These are phyloP conservation scores for Eucidaris tribuloides DNA, from an alignment of 35 echinoderm and acorn worm genomes.

Conservation along the genomic window DNA sequence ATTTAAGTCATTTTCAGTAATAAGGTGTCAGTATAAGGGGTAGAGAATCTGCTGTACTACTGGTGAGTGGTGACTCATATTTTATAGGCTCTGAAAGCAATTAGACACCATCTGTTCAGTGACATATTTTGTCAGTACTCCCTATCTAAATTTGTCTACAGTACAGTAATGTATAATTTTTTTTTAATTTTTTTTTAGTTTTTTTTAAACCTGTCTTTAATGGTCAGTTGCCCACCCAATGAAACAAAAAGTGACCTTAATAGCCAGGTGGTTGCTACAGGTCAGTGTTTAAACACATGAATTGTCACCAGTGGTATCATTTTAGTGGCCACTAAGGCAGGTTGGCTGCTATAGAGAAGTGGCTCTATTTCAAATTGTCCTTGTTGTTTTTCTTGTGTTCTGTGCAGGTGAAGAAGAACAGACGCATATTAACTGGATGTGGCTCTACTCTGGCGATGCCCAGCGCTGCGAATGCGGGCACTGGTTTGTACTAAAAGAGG, in stretches of 20 bases:
- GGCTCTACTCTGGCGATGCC: conserved; percentile 78
- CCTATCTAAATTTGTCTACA: not conserved
- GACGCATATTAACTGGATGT: conserved; percentile 96
- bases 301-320: too few relatives aligned
- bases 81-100: too few relatives aligned
- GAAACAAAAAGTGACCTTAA: not conserved
- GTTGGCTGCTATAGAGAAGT: too few relatives aligned
- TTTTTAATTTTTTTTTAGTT: not conserved
- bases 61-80: too few relatives aligned
- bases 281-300: not conserved
- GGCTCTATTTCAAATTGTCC: not conserved
- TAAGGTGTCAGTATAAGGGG: too few relatives aligned
- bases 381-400: not conserved
- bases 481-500: conserved; percentile 45
- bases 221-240: not conserved
- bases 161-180: not conserved
- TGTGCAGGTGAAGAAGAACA: conserved; percentile 94
- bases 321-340: too few relatives aligned
- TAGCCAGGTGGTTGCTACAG: too few relatives aligned
- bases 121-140: too few relatives aligned
- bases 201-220: too few relatives aligned
- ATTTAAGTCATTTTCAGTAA: too few relatives aligned
- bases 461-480: conserved; percentile 75
- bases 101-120: too few relatives aligned
- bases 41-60: too few relatives aligned